Conservation (phyloP, 2,113 vertebrate genomes). For the Bothrops jararaca region DNA sequence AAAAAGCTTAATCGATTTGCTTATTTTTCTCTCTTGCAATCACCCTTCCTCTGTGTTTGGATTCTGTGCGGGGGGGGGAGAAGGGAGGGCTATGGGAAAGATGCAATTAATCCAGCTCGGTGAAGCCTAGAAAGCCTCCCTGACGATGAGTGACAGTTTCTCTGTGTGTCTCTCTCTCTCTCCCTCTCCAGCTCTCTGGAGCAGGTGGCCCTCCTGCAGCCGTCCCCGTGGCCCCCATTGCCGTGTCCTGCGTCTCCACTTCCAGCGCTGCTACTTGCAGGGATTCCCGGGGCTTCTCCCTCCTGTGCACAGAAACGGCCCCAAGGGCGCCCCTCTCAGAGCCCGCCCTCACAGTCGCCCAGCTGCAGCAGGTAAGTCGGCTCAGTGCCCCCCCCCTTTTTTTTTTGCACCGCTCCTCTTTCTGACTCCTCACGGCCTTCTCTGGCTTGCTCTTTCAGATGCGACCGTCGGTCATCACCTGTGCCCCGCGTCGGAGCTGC, state of each 20-base stretch:
- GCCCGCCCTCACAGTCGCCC: background rate
- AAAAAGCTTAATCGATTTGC: background rate
- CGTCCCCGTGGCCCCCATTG: background rate
- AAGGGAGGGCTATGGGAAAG: too few species aligned
- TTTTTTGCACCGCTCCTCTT: too few species aligned
- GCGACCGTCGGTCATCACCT: slow-evolving; percentile 48
- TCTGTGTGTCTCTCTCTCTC: background rate
- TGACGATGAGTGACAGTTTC: background rate
- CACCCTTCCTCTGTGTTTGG: background rate
- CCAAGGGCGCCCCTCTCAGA: background rate
- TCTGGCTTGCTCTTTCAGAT: slow-evolving; percentile 24
- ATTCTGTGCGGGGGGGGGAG: too few species aligned
- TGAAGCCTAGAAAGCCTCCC: background rate
- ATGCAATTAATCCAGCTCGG: background rate
- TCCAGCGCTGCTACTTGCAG: background rate
- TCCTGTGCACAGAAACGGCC: slow-evolving; percentile 1
- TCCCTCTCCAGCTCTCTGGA: background rate
- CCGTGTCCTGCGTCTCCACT: background rate
- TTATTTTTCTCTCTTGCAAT: background rate
- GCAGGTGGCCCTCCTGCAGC: background rate
- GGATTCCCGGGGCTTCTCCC: background rate
- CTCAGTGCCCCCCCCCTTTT: background rate
- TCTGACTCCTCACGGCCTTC: background rate
- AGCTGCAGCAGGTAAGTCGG: slow-evolving; percentile 19
- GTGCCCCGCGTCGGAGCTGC: slow-evolving; percentile 28